Evolutionary conservation across 2,797 vertebrate species (phyloP).

Genomic region (Manis pentadactyla): DNA sequence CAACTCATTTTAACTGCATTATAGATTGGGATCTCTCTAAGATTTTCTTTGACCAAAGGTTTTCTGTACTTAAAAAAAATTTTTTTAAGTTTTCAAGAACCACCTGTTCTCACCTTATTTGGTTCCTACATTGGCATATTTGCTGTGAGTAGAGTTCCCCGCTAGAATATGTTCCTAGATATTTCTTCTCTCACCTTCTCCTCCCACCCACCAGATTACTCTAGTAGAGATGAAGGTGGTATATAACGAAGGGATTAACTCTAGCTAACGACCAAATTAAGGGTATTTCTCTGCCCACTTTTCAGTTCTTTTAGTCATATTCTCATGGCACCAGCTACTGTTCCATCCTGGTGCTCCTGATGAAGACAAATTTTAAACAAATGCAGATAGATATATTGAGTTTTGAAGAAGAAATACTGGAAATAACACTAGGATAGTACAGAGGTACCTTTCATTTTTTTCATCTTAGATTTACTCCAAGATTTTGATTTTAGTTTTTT

Average conservation of each 20-base stretch:
- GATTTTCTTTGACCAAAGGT: background rate
- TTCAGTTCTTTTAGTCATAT: background rate
- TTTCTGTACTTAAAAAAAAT: background rate
- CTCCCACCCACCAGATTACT: background rate
- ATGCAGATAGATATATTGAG: background rate
- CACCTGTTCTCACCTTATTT: background rate
- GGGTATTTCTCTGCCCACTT: background rate
- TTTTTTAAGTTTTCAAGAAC: background rate
- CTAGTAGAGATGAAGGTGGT: background rate
- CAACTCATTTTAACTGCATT: background rate
- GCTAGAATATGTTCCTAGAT: background rate
- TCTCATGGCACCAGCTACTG: background rate
- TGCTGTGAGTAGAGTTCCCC: background rate
- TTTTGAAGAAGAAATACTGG: background rate
- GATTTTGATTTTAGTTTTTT: background rate
- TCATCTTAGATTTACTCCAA: background rate
- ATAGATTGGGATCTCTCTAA: background rate
- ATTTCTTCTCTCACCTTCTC: background rate
- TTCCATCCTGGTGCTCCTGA: background rate
- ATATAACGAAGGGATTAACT: background rate
- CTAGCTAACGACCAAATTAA: background rate
- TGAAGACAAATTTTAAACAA: constrained; percentile 35
- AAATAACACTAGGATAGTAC: background rate
- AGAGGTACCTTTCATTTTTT: background rate
- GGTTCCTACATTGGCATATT: background rate